Conservation (phyloP, 2,113 vertebrate species). For the Muntiacus reevesi region DNA sequence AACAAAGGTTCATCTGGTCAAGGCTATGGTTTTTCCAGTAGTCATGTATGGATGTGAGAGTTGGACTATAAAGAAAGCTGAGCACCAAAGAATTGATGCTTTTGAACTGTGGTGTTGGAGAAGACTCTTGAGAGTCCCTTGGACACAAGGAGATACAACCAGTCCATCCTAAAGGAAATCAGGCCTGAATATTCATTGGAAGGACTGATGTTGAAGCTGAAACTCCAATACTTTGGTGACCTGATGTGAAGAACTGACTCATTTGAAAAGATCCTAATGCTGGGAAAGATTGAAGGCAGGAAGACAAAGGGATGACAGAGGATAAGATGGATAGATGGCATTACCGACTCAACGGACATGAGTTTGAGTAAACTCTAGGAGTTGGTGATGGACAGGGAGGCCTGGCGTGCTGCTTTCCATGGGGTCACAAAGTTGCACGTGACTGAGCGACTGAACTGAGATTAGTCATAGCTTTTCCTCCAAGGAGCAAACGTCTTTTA, state of each 20-base stretch:
- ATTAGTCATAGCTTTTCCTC: not conserved
- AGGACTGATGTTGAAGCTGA: not conserved
- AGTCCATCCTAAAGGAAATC: not conserved
- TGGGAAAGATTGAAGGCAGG: not conserved
- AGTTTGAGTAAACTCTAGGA: not conserved
- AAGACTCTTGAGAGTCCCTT: not conserved
- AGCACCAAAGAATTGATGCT: not conserved
- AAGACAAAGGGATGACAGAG: not conserved
- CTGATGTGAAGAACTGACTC: not conserved
- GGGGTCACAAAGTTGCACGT: fast-evolving
- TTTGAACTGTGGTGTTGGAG: not conserved
- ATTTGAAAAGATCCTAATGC: not conserved
- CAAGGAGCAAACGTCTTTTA: not conserved
- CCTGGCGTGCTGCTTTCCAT: not conserved
- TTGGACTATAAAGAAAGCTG: not conserved
- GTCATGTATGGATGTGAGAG: not conserved
- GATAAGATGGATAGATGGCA: not conserved
- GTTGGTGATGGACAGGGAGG: not conserved
- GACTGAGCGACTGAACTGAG: not conserved
- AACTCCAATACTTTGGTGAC: not conserved
- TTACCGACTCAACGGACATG: not conserved
- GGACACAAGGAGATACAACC: not conserved
- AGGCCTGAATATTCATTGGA: not conserved
- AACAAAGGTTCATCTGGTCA: not conserved
- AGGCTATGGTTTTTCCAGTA: not conserved